phyloP scores from a whole-genome alignment of 64 coral and sea anemone species.

The Acropora yongei region DNA sequence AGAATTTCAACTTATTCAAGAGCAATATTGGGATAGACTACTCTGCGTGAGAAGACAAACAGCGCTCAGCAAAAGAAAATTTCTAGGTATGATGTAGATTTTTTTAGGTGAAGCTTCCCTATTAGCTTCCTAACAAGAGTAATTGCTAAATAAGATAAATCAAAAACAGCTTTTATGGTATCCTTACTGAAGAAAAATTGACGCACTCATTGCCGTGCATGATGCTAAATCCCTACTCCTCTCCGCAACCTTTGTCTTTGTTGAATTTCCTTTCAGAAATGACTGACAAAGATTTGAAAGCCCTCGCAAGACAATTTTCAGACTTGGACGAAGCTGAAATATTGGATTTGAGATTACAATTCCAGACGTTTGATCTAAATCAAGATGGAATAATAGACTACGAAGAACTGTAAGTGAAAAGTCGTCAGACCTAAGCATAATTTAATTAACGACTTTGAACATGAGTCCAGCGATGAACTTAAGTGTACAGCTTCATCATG shows the following conservation, averaged over 20 bases:
- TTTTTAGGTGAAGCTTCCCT: background rate
- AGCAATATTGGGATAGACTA: conserved; percentile 81
- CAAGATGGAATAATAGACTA: conserved; percentile 95
- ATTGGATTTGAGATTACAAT: conserved; percentile 83
- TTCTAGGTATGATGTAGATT: conserved; percentile 60
- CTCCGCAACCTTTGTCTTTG: too few species aligned
- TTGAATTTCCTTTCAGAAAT: conserved; percentile 71
- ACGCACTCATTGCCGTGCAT: too few species aligned
- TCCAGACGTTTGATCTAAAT: conserved; percentile 91
- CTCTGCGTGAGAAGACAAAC: conserved; percentile 66
- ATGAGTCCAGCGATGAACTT: background rate
- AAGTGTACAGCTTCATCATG: too few species aligned
- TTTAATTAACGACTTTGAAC: background rate
- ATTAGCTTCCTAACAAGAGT: too few species aligned
- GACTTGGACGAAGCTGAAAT: conserved; percentile 77
- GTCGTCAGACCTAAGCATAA: background rate
- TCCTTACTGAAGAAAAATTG: background rate
- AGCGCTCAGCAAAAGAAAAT: conserved; percentile 70
- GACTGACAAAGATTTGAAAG: conserved; percentile 70
- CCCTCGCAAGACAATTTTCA: conserved; percentile 64
- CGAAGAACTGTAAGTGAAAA: conserved; percentile 83
- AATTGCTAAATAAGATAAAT: too few species aligned
- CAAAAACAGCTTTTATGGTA: background rate
- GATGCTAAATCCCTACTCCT: too few species aligned
- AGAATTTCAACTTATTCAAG: conserved; percentile 85